phyloP scores from a whole-genome alignment of 2,797 vertebrate species.

The Numenius phaeopus region DNA sequence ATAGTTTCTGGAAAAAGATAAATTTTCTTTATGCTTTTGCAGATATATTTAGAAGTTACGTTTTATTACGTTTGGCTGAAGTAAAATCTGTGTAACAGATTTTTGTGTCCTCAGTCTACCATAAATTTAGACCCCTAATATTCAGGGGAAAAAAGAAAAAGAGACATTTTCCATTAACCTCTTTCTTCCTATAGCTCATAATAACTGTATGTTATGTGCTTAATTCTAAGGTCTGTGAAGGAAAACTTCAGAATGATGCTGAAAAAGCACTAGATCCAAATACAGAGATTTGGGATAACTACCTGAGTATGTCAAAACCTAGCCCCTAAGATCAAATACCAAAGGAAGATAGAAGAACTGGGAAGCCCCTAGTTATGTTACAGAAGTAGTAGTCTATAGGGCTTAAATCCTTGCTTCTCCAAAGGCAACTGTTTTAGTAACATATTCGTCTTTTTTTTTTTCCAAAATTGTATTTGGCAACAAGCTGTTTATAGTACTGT shows the following conservation, averaged over 20 bases:
- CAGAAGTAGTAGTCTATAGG: background rate
- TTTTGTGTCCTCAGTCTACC: background rate
- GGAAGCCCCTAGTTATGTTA: background rate
- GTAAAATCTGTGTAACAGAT: background rate
- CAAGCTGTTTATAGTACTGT: background rate
- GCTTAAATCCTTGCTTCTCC: background rate
- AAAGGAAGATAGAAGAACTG: background rate
- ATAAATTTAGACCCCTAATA: background rate
- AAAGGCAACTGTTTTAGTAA: background rate
- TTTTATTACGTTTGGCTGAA: background rate
- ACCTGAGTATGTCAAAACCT: background rate
- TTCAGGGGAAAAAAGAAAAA: background rate
- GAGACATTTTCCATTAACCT: background rate
- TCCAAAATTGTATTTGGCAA: background rate
- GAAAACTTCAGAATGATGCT: background rate
- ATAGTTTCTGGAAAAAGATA: background rate
- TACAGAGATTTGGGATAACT: background rate
- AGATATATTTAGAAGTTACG: background rate
- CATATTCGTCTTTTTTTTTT: background rate
- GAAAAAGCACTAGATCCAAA: background rate
- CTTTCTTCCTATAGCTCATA: background rate
- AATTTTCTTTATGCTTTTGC: background rate
- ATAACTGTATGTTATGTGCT: background rate
- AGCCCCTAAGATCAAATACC: background rate
- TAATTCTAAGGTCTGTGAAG: background rate